A percentile compares a stretch with the other conserved stretches of the same genome.
phyloP scores from a whole-genome alignment of 2,797 vertebrate genomes.

The Tenualosa ilisha region DNA sequence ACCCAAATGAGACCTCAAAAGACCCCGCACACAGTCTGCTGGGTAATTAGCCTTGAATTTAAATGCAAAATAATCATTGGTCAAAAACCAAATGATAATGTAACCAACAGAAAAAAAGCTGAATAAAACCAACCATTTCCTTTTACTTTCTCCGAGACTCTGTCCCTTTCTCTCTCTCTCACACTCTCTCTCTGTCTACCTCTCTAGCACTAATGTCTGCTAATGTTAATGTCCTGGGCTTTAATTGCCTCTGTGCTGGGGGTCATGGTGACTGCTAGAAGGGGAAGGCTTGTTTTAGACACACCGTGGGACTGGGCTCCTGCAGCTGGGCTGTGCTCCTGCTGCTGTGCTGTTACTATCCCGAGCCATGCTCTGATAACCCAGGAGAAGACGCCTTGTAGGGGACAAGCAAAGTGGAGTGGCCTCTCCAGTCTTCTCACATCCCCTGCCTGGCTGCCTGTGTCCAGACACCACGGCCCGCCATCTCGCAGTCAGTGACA shows the following conservation, averaged over 20 bases:
- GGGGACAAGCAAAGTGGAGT: neutral
- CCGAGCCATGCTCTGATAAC: conserved; percentile 27
- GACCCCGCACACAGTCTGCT: neutral
- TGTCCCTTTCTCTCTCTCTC: neutral
- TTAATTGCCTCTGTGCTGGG: conserved; percentile 19
- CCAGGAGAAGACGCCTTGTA: neutral
- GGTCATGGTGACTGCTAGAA: conserved; percentile 2
- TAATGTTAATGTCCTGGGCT: conserved; percentile 13
- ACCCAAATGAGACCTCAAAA: neutral
- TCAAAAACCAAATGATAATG: neutral
- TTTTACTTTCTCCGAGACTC: neutral
- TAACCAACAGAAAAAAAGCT: neutral
- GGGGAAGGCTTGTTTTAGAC: conserved; percentile 24
- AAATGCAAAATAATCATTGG: neutral
- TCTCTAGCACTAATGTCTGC: neutral
- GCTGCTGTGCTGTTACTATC: conserved; percentile 17
- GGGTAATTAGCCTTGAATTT: neutral
- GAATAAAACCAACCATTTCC: neutral
- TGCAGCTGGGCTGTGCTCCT: conserved; percentile 13
- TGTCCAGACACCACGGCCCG: neutral
- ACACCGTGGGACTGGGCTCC: neutral
- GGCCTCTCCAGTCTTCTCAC: neutral
- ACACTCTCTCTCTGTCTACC: neutral
- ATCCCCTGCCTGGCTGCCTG: neutral
- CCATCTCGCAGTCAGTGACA: conserved; percentile 45